Evolutionary conservation across 2,888 invertebrate species (phyloP).

Genomic region (Podotricha telesiphe): DNA sequence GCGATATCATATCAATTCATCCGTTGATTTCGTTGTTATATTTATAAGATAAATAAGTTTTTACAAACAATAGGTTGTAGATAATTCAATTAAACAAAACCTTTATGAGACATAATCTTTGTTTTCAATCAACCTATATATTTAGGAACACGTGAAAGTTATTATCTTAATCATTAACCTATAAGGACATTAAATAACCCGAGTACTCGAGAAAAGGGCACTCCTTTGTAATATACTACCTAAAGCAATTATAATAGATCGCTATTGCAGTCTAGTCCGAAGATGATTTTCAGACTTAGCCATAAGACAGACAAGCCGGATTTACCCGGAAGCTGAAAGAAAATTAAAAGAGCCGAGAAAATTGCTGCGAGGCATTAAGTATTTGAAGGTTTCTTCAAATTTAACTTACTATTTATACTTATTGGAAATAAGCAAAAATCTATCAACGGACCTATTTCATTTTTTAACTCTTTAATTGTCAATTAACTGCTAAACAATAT

Average conservation of each 20-base stretch:
- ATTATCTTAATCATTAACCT: not conserved
- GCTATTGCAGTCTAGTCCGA: conserved; percentile 39
- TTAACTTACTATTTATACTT: conserved; percentile 38
- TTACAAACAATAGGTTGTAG: not conserved
- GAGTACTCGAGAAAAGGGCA: not conserved
- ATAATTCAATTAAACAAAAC: conserved; percentile 11
- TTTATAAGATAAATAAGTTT: conserved; percentile 6
- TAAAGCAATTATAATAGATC: conserved; percentile 46
- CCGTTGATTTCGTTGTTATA: not conserved
- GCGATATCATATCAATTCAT: not conserved
- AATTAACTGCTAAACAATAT: not conserved
- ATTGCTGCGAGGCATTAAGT: conserved; percentile 34
- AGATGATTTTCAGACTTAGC: conserved; percentile 47
- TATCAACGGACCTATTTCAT: not conserved
- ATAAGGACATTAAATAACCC: not conserved
- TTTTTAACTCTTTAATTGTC: not conserved
- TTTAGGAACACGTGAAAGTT: not conserved
- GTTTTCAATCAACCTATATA: not conserved
- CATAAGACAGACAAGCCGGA: conserved; percentile 45
- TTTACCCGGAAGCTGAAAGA: conserved; percentile 45
- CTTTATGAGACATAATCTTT: not conserved
- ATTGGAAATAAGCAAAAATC: conserved; percentile 11
- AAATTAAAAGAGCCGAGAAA: conserved; percentile 47
- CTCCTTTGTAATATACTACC: conserved; percentile 18
- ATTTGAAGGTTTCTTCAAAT: conserved; percentile 40